Percentiles rank a stretch among this genome's conserved stretches.
Evolutionary conservation across 2,888 invertebrate species (phyloP).

Genomic region (Schizaphis graminum): DNA sequence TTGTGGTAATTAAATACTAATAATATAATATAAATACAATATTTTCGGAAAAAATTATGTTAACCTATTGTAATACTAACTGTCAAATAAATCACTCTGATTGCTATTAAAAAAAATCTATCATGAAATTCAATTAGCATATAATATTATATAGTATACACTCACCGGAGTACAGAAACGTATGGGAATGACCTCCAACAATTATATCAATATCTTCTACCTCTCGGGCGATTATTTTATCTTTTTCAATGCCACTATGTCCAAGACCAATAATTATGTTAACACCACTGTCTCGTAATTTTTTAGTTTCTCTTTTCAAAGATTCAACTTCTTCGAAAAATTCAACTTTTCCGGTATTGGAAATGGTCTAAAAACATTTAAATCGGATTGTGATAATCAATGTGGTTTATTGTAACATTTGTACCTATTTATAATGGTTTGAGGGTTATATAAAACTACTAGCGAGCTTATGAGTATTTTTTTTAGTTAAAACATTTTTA

Average conservation of each 20-base stretch:
- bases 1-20: too few species aligned
- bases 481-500: not conserved
- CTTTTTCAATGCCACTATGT: slow-evolving; percentile 86
- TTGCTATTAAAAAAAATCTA: too few species aligned
- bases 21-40: too few species aligned
- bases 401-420: not conserved
- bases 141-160: not conserved
- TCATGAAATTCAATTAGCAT: too few species aligned
- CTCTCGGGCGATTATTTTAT: slow-evolving; percentile 81
- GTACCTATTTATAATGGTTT: not conserved
- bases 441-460: not conserved
- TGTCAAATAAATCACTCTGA: too few species aligned
- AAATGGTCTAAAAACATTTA: slow-evolving; percentile 68
- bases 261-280: slow-evolving; percentile 89
- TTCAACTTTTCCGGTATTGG: slow-evolving; percentile 73
- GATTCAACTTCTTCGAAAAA: slow-evolving; percentile 80
- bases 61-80: too few species aligned
- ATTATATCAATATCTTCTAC: slow-evolving; percentile 89
- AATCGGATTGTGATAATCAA: not conserved
- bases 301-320: slow-evolving; percentile 78
- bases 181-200: slow-evolving; percentile 92
- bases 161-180: slow-evolving; percentile 79
- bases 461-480: not conserved
- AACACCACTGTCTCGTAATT: slow-evolving; percentile 78
- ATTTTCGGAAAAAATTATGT: too few species aligned